Conservation (phyloP, 2,797 vertebrate species). For the Phalanger gymnotis region DNA sequence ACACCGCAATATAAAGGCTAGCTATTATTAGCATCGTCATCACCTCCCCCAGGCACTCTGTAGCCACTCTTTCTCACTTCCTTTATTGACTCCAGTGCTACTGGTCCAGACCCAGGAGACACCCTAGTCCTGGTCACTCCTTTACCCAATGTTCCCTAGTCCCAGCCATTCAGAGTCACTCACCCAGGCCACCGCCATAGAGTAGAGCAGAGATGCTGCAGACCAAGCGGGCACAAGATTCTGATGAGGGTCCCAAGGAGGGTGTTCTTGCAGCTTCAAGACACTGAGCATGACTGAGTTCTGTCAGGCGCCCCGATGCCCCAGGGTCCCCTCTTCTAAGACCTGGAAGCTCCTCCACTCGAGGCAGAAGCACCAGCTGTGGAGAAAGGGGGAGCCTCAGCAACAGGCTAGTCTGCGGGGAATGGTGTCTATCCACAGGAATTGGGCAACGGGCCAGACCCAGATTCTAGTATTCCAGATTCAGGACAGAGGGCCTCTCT, state of each 20-base stretch:
- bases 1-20: neutral
- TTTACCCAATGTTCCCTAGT: neutral
- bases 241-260: slow-evolving; percentile 85
- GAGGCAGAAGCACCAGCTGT: slow-evolving; percentile 90
- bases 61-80: too few relatives aligned
- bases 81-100: neutral
- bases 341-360: slow-evolving; percentile 88
- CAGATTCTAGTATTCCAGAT: neutral
- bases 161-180: slow-evolving; percentile 74
- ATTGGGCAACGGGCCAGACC: neutral
- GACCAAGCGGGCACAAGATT: slow-evolving; percentile 88
- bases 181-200: slow-evolving; percentile 88
- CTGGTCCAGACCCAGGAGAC: neutral
- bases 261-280: slow-evolving; percentile 89
- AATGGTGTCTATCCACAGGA: neutral
- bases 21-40: too few relatives aligned
- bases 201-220: slow-evolving; percentile 92
- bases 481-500: neutral
- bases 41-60: neutral
- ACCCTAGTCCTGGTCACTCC: neutral
- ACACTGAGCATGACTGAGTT: slow-evolving; percentile 90
- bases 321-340: slow-evolving; percentile 83
- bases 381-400: neutral
- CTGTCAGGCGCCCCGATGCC: slow-evolving; percentile 82
- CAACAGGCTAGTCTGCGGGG: neutral